phyloP scores from a whole-genome alignment of 2,113 vertebrate genomes.

The Myotis lucifugus region DNA sequence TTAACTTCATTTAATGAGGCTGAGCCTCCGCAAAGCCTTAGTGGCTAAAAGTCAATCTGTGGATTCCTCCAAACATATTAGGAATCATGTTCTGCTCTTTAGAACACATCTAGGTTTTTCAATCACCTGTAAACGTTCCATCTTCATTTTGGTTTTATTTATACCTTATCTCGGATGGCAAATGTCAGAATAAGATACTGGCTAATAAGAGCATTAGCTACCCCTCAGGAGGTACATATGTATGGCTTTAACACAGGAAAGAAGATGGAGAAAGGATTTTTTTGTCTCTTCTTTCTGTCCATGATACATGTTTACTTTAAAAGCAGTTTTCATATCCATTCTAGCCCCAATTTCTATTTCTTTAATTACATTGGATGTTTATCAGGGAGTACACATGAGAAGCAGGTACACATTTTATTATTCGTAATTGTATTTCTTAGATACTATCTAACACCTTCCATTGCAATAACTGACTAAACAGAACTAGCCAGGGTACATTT shows the following conservation, averaged over 20 bases:
- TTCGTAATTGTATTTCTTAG: conserved; percentile 43
- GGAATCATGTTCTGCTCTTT: background rate
- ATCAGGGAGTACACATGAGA: conserved; percentile 5
- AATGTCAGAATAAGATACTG: conserved; percentile 25
- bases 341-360: conserved; percentile 29
- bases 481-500: conserved; percentile 46
- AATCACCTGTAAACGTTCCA: background rate
- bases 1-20: conserved; percentile 48
- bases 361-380: conserved; percentile 44
- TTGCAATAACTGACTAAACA: conserved; percentile 48
- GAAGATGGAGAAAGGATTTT: background rate
- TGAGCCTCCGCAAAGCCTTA: background rate
- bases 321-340: conserved; percentile 3
- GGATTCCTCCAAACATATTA: background rate
- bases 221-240: background rate
- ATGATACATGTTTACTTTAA: conserved; percentile 40
- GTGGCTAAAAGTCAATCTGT: conserved; percentile 32
- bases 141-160: conserved; percentile 55
- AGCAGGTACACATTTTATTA: conserved; percentile 31
- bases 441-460: conserved; percentile 49
- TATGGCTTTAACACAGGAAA: conserved; percentile 31
- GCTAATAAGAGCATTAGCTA: conserved; percentile 32
- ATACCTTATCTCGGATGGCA: background rate
- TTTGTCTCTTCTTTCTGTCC: conserved; percentile 20
- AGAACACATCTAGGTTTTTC: conserved; percentile 39